Evolutionary conservation across 30 jellyfish, hydroid and myxozoan genomes (phyloP).

Genomic region (Phacellophora camtschatica): DNA sequence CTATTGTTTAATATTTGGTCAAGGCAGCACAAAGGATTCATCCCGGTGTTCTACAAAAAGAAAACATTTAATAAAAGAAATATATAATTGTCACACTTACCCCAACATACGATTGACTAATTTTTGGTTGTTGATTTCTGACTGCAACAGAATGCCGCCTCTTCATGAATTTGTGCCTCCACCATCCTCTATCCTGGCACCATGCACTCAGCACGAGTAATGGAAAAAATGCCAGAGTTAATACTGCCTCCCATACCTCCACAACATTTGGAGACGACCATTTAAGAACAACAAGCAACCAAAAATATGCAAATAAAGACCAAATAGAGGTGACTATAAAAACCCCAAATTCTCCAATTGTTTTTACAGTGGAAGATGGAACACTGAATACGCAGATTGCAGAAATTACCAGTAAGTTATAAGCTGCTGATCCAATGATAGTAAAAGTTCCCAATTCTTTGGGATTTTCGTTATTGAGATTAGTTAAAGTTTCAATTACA

Average conservation of each 20-base stretch:
- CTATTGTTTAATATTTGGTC: too few relatives aligned
- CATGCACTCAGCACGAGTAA: conserved; percentile 81
- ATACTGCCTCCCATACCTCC: conserved; percentile 87
- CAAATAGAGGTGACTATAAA: conserved; percentile 74
- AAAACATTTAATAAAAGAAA: too few relatives aligned
- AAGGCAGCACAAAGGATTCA: too few relatives aligned
- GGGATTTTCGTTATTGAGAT: conserved; percentile 3
- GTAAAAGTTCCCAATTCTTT: conserved; percentile 80
- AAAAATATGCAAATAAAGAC: conserved; percentile 85
- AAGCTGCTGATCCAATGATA: conserved; percentile 89
- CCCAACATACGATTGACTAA: conserved; percentile 35
- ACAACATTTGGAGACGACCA: conserved; percentile 90
- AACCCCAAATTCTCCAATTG: conserved; percentile 84
- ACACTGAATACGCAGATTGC: conserved; percentile 88
- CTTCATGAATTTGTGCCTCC: conserved; percentile 53
- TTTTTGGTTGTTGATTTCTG: conserved; percentile 13
- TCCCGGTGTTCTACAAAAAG: too few relatives aligned
- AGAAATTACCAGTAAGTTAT: conserved; percentile 69
- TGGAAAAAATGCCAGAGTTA: conserved; percentile 79
- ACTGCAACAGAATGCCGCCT: conserved; percentile 42
- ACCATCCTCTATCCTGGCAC: conserved; percentile 92
- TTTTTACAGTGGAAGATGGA: conserved; percentile 56
- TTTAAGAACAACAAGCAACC: conserved; percentile 85
- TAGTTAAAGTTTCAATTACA: conserved; percentile 81
- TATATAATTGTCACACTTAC: too few relatives aligned